A percentile compares a stretch with the other conserved stretches of the same genome.
These are phyloP conservation scores for Carapus acus DNA, from an alignment of 2,797 vertebrate genomes.

Conservation along the genomic window DNA sequence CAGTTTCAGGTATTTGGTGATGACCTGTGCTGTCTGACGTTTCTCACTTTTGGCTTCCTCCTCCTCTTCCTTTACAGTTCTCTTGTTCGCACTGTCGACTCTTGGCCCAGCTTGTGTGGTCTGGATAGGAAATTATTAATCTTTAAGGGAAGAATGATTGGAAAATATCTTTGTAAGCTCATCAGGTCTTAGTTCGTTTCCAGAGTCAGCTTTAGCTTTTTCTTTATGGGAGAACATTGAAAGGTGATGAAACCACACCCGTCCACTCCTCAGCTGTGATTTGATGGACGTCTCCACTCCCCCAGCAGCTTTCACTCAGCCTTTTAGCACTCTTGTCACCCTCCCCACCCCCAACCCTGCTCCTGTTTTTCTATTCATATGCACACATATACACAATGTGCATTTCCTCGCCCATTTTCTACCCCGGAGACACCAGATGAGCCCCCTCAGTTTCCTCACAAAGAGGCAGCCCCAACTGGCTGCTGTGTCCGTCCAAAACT, in stretches of 20 bases:
- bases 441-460: slow-evolving; percentile 77
- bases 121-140: neutral
- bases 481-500: slow-evolving; percentile 71
- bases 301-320: slow-evolving; percentile 76
- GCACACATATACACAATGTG: slow-evolving; percentile 45
- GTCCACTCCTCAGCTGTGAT: slow-evolving; percentile 52
- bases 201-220: neutral
- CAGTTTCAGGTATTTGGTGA: slow-evolving; percentile 41
- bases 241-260: slow-evolving; percentile 7
- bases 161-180: neutral
- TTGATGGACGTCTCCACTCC: slow-evolving; percentile 63
- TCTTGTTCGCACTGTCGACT: slow-evolving; percentile 4
- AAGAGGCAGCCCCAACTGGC: slow-evolving; percentile 64
- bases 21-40: slow-evolving; percentile 51
- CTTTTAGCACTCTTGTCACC: slow-evolving; percentile 94
- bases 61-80: slow-evolving; percentile 9
- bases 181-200: neutral
- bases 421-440: slow-evolving; percentile 78
- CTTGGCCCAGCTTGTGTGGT: neutral
- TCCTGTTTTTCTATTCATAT: slow-evolving; percentile 68
- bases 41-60: slow-evolving; percentile 39
- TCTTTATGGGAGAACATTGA: slow-evolving; percentile 3
- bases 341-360: slow-evolving; percentile 26
- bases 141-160: neutral
- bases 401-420: slow-evolving; percentile 66